A percentile compares a stretch with the other conserved stretches of the same genome.
Conservation (phyloP, 2,888 invertebrate species). For the Serrognathus titanus region DNA sequence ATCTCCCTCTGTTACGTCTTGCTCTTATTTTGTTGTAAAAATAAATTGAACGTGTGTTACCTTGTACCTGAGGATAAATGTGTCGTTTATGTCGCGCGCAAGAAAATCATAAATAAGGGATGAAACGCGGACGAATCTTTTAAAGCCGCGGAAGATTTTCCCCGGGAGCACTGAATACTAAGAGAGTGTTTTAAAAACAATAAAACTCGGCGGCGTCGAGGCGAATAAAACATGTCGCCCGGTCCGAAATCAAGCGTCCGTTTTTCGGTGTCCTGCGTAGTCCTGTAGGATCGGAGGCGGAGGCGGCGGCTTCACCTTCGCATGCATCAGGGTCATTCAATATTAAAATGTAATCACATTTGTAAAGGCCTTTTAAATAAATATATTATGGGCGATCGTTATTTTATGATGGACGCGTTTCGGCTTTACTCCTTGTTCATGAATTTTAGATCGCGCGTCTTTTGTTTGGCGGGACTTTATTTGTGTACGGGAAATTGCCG, state of each 20-base stretch:
- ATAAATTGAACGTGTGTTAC: too few species aligned
- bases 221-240: slow-evolving; percentile 29
- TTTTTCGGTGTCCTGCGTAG: not conserved
- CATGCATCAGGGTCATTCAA: slow-evolving; percentile 40
- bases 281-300: slow-evolving; percentile 23
- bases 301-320: slow-evolving; percentile 37
- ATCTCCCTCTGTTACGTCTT: too few species aligned
- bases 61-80: not conserved
- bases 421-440: slow-evolving; percentile 20
- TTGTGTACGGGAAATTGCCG: too few species aligned
- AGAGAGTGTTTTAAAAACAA: slow-evolving; percentile 37
- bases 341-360: slow-evolving; percentile 47
- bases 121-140: slow-evolving; percentile 12
- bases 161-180: slow-evolving; percentile 28
- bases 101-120: slow-evolving; percentile 5
- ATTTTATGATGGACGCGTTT: slow-evolving; percentile 33
- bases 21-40: too few species aligned
- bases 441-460: slow-evolving; percentile 4
- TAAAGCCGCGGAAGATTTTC: slow-evolving; percentile 13
- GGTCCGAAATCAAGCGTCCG: slow-evolving; percentile 16
- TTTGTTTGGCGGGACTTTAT: slow-evolving; percentile 3
- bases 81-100: not conserved
- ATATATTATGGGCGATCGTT: slow-evolving; percentile 30
- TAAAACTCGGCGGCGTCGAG: slow-evolving; percentile 27
- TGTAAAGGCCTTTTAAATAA: slow-evolving; percentile 39